A percentile compares a stretch with the other conserved stretches of the same genome.
Evolutionary conservation across 2,888 invertebrate genomes (phyloP).

Genomic region (Diabrotica balteata): DNA sequence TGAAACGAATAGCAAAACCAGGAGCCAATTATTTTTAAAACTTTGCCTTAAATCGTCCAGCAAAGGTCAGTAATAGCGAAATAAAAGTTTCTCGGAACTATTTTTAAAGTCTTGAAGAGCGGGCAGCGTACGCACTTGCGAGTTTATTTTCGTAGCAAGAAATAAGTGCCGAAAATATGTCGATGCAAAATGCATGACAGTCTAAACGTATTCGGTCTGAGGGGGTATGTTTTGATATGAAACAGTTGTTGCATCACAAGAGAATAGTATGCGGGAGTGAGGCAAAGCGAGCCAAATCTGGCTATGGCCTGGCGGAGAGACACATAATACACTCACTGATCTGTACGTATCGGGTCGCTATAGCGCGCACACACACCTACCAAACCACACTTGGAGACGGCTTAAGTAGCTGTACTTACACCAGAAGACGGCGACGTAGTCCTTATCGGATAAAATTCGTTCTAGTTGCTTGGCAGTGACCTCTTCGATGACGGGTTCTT

Average conservation of each 20-base stretch:
- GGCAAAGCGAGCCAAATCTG: slow-evolving; percentile 56
- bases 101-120: slow-evolving; percentile 12
- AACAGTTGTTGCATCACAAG: slow-evolving; percentile 27
- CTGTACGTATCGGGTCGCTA: slow-evolving; percentile 10
- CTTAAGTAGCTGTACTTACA: slow-evolving; percentile 74
- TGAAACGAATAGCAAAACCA: slow-evolving; percentile 9
- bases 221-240: slow-evolving; percentile 17
- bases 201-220: not conserved
- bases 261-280: slow-evolving; percentile 25
- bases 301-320: slow-evolving; percentile 48
- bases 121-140: slow-evolving; percentile 2
- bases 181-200: not conserved
- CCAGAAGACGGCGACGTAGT: slow-evolving; percentile 95
- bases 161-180: not conserved
- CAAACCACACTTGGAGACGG: slow-evolving; percentile 20
- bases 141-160: slow-evolving; percentile 8
- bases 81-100: slow-evolving; percentile 8
- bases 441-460: slow-evolving; percentile 87
- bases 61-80: slow-evolving; percentile 18
- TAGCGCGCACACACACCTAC: slow-evolving; percentile 11
- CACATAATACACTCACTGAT: slow-evolving; percentile 37
- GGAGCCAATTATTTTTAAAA: slow-evolving; percentile 20
- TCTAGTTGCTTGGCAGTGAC: slow-evolving; percentile 92
- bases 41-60: slow-evolving; percentile 20
- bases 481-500: slow-evolving; percentile 86